Percentiles rank a stretch among this genome's conserved stretches.
phyloP scores from a whole-genome alignment of 1,140 invertebrate genomes.

The Rhyzopertha dominica region DNA sequence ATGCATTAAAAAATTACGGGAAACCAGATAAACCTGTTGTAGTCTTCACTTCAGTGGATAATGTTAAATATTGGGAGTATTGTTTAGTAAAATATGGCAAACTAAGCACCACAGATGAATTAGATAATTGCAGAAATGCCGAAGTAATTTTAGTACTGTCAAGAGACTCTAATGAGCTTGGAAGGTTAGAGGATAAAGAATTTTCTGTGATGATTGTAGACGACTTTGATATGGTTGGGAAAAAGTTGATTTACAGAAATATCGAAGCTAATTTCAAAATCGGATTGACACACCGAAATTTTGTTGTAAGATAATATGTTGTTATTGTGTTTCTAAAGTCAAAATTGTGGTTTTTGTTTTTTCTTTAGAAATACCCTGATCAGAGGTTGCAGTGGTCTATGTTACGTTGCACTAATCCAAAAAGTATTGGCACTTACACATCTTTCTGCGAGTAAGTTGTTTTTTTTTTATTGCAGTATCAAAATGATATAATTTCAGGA shows the following conservation, averaged over 20 bases:
- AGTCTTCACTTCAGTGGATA: conserved; percentile 25
- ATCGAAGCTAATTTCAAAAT: conserved; percentile 31
- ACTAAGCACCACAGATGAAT: conserved; percentile 20
- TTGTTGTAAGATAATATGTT: conserved; percentile 27
- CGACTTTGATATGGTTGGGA: conserved; percentile 30
- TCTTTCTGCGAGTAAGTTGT: conserved; percentile 34
- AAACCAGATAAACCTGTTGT: conserved; percentile 17
- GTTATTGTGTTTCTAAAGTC: background rate
- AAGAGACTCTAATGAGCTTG: conserved; percentile 22
- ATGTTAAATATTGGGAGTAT: conserved; percentile 30
- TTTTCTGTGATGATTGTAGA: conserved; percentile 32
- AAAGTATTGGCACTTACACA: conserved; percentile 27
- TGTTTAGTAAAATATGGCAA: conserved; percentile 21
- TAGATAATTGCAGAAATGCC: conserved; percentile 9
- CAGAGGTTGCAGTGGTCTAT: conserved; percentile 37
- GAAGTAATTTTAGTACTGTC: conserved; percentile 15
- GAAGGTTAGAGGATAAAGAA: conserved; percentile 16
- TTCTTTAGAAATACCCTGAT: conserved; percentile 30
- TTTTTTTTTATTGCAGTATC: too few species aligned
- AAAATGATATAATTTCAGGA: too few species aligned
- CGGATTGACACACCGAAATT: conserved; percentile 33
- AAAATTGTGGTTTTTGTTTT: background rate
- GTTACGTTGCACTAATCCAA: conserved; percentile 34
- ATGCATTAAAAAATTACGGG: conserved; percentile 15
- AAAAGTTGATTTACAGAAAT: conserved; percentile 30